phyloP scores from a whole-genome alignment of 2,888 invertebrate genomes.

The Lycocerus yunnanus region DNA sequence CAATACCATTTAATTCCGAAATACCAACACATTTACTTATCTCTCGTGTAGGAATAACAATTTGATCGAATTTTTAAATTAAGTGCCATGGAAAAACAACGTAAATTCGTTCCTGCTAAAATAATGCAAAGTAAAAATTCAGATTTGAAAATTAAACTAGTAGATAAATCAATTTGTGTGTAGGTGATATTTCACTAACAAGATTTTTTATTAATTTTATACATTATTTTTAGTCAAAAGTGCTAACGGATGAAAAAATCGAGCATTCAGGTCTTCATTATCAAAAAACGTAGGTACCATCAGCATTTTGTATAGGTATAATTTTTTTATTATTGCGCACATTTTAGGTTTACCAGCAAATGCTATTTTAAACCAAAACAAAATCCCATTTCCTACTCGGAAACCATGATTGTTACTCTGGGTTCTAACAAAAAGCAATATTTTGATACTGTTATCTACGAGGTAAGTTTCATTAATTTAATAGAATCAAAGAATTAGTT shows the following conservation, averaged over 20 bases:
- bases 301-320: not conserved
- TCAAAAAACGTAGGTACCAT: conserved; percentile 40
- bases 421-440: conserved; percentile 42
- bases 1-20: not conserved
- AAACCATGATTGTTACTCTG: conserved; percentile 44
- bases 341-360: conserved; percentile 47
- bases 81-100: conserved; percentile 30
- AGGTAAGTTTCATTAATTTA: conserved; percentile 36
- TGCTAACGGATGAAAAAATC: conserved; percentile 34
- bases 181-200: conserved; percentile 35
- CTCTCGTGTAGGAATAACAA: not conserved
- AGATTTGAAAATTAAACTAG: conserved; percentile 34
- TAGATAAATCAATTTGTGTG: conserved; percentile 41
- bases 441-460: conserved; percentile 40
- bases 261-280: conserved; percentile 37
- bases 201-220: not conserved
- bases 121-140: conserved; percentile 35
- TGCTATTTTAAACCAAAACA: conserved; percentile 48
- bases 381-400: conserved; percentile 50
- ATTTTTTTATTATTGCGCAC: not conserved
- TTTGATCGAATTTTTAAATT: not conserved
- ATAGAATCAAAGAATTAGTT: no score
- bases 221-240: not conserved
- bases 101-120: conserved; percentile 43
- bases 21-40: not conserved